phyloP scores from a whole-genome alignment of 1,140 invertebrate genomes.

The Drusus annulatus region DNA sequence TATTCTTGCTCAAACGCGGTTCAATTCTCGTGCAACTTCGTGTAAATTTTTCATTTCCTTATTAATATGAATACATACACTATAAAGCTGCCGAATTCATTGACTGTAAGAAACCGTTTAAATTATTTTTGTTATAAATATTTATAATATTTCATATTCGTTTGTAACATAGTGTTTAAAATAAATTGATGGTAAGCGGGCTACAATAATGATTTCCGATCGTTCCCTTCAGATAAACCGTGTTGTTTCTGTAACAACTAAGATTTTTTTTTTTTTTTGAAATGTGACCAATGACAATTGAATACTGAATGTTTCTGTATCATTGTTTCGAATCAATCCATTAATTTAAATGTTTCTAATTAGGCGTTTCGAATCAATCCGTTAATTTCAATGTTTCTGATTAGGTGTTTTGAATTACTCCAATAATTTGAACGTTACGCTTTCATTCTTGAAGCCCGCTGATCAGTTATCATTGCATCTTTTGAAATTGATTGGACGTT shows the following conservation, averaged over 20 bases:
- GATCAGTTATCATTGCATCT: neutral
- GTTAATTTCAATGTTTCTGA: neutral
- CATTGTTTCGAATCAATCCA: neutral
- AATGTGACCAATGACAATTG: too few species aligned
- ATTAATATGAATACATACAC: constrained; percentile 16
- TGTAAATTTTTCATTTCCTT: constrained; percentile 29
- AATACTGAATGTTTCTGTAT: too few species aligned
- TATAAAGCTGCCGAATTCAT: constrained; percentile 36
- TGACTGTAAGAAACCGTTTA: constrained; percentile 40
- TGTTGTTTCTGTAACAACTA: too few species aligned
- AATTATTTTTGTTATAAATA: constrained; percentile 42
- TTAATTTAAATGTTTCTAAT: neutral
- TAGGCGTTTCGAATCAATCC: neutral
- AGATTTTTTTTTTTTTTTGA: too few species aligned
- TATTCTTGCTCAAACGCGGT: constrained; percentile 29
- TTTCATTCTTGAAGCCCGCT: neutral
- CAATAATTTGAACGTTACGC: neutral
- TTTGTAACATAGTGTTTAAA: constrained; percentile 21
- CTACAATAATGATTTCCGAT: too few species aligned
- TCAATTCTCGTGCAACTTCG: constrained; percentile 25
- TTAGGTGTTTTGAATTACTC: neutral
- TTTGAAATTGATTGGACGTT: constrained; percentile 8
- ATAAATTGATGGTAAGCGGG: neutral
- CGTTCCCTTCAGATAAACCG: too few species aligned
- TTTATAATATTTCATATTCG: constrained; percentile 35